Evolutionary conservation across 2,797 vertebrate genomes (phyloP), one percentile per base, ranked within the genome.

Genomic region (Aulostomus chinensis): DNA sequence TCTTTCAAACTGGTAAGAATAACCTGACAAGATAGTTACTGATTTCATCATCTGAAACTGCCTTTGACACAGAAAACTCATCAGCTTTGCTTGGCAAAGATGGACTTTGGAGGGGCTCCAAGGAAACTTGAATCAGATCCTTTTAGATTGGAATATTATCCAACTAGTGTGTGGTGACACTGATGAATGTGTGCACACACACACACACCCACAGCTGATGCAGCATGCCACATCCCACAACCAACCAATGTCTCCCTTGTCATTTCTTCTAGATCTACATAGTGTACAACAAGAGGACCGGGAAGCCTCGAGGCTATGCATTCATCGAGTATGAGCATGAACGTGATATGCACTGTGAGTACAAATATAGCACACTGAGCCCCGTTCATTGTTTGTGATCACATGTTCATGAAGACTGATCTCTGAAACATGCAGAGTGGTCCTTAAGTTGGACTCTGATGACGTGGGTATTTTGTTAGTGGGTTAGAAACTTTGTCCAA

Each of bases 281-380:
- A 43, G 95, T 98, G 8, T 97, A 94, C 88, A 98, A 94, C 87
- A 98, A 96, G 89, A 88, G 85, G 63, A 95, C 95, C 0, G 93
- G 91, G 31, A 98, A 98, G 68, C 96, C 96, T 8, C 91, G 96
- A 0, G 96, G 96, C 65, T 98, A 97, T 24, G 96, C 96, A 7
- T 98, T 98, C 91, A 98, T 98, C 7, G 96, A 98, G 81, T 98
- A 98, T 1, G 96, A 97, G 57, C 96, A 97, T 10, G 95, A 98
- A 63, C 90, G 95, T 17, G 95, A 98, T 75, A 98, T 98, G 95
- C 95, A 98, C 86, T 98, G 95, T 98, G 89, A 97, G 96, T 98
- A 89, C 49, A 51, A n/a, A 3, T 1, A 1, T 1, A 21, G 2
- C 8, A 3, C 25, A 6, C 15, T 24, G 10, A 36, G 2, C 13